Evolutionary conservation across 2,797 vertebrate species (phyloP).

Genomic region (Serranus cabrilla): DNA sequence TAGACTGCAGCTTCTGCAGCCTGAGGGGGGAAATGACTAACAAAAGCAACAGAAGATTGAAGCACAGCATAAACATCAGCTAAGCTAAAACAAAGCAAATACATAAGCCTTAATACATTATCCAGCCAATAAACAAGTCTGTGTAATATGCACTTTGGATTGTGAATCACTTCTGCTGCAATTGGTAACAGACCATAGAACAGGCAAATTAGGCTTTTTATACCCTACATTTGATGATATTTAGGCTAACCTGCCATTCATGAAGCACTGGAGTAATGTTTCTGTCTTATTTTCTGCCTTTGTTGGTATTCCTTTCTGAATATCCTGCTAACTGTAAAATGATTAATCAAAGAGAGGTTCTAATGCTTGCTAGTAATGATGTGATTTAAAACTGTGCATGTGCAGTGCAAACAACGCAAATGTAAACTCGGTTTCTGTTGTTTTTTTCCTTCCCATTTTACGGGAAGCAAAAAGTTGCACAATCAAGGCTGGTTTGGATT

Average conservation of each 20-base stretch:
- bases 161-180: conserved; percentile 36
- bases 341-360: background rate
- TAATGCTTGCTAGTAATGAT: background rate
- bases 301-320: conserved; percentile 7
- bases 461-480: conserved; percentile 10
- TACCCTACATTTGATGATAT: conserved; percentile 23
- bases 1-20: conserved; percentile 37
- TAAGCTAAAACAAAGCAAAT: conserved; percentile 28
- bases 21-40: conserved; percentile 38
- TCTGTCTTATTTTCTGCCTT: background rate
- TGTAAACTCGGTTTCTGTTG: background rate
- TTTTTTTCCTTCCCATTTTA: background rate
- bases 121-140: conserved; percentile 8
- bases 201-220: conserved; percentile 24
- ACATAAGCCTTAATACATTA: conserved; percentile 32
- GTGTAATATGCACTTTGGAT: conserved; percentile 23
- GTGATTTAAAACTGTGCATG: conserved; percentile 22
- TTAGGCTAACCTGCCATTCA: conserved; percentile 15
- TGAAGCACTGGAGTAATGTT: background rate
- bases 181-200: conserved; percentile 27
- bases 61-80: conserved; percentile 35
- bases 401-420: conserved; percentile 17
- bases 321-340: conserved; percentile 7
- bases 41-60: conserved; percentile 32
- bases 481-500: conserved; percentile 22